A percentile compares a stretch with the other conserved stretches of the same genome.
Conservation (phyloP, 2,113 vertebrate species). For the Capra hircus region DNA sequence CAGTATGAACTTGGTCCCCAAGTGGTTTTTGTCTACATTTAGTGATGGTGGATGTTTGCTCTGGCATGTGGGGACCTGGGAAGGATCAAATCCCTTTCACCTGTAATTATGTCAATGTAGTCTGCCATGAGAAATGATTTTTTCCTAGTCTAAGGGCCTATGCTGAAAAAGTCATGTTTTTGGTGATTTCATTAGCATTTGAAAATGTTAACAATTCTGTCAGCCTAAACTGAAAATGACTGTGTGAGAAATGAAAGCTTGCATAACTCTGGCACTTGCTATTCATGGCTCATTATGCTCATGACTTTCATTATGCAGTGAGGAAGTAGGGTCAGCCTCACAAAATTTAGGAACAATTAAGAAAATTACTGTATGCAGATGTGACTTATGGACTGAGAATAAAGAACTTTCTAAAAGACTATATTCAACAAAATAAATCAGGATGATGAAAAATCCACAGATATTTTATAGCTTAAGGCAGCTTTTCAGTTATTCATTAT, state of each 20-base stretch:
- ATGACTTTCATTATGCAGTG: not conserved
- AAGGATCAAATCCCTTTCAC: not conserved
- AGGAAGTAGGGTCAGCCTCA: slow-evolving; percentile 44
- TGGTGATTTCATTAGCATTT: slow-evolving; percentile 65
- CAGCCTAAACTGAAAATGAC: slow-evolving; percentile 61
- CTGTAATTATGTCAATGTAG: slow-evolving; percentile 13
- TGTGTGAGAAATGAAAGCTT: slow-evolving; percentile 64
- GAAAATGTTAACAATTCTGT: slow-evolving; percentile 63
- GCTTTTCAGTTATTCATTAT: slow-evolving; percentile 37
- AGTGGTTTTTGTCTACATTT: not conserved
- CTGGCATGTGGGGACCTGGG: not conserved
- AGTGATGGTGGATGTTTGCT: not conserved
- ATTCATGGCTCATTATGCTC: slow-evolving; percentile 53
- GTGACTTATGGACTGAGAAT: slow-evolving; percentile 54
- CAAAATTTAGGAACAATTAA: slow-evolving; percentile 60
- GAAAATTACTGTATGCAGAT: slow-evolving; percentile 55
- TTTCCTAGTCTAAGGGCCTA: slow-evolving; percentile 21
- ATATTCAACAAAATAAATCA: slow-evolving; percentile 35
- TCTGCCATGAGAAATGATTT: slow-evolving; percentile 44
- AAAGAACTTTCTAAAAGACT: slow-evolving; percentile 24
- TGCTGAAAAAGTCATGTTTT: slow-evolving; percentile 53
- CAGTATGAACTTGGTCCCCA: not conserved
- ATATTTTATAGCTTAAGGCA: slow-evolving; percentile 32
- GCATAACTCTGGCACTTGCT: slow-evolving; percentile 16
- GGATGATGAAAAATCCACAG: slow-evolving; percentile 30